Conservation (phyloP, 1,140 invertebrate genomes). For the Pseudobourletiella spinata region DNA sequence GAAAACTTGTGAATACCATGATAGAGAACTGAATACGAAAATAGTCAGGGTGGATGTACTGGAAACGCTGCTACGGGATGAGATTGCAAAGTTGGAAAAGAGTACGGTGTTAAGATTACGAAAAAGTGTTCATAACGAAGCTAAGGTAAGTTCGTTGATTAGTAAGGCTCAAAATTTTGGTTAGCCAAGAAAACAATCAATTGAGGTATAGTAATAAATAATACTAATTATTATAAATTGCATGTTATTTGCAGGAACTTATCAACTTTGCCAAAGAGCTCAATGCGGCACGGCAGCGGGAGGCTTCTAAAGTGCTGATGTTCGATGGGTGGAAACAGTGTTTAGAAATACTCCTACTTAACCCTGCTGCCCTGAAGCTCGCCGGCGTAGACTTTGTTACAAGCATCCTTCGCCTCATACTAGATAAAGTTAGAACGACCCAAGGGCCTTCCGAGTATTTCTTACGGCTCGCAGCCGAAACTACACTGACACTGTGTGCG, state of each 20-base stretch:
- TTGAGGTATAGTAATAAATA: too few species aligned
- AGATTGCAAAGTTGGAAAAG: conserved; percentile 27
- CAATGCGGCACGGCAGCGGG: conserved; percentile 14
- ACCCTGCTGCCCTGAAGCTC: background rate
- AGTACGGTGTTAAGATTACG: conserved; percentile 3
- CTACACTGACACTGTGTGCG: conserved; percentile 19
- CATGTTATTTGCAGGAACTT: conserved; percentile 23
- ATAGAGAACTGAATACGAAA: conserved; percentile 15
- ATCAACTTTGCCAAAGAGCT: conserved; percentile 11
- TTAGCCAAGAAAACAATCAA: too few species aligned
- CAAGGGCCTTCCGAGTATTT: conserved; percentile 10
- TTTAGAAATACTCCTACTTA: conserved; percentile 28
- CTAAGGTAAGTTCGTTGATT: conserved; percentile 25
- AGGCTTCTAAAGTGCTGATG: conserved; percentile 22
- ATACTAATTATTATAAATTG: too few species aligned
- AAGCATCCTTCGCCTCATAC: conserved; percentile 12
- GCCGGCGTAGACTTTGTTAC: conserved; percentile 18
- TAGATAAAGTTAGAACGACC: conserved; percentile 17
- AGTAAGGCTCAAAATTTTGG: too few species aligned
- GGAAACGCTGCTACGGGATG: conserved; percentile 14
- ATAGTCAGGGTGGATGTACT: conserved; percentile 20
- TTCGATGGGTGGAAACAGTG: conserved; percentile 34
- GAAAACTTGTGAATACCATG: conserved; percentile 21
- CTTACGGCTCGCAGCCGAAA: conserved; percentile 17
- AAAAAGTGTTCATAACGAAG: conserved; percentile 26